Evolutionary conservation across 2,113 vertebrate genomes (phyloP).

Genomic region (Polypterus bichir): DNA sequence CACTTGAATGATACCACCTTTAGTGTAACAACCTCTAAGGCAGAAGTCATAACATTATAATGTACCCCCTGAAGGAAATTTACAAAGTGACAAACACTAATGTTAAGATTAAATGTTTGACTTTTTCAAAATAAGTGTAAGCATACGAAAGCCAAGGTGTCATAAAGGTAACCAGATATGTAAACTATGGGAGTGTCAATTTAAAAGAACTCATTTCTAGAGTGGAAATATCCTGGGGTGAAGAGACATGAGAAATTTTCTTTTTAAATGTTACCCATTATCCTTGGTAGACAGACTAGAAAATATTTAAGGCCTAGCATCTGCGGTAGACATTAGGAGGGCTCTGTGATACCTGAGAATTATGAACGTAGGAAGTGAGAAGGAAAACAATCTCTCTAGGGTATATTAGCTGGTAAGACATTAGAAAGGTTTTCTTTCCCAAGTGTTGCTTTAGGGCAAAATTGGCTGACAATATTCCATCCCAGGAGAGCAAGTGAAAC

Average conservation of each 20-base stretch:
- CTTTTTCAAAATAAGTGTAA: conserved; percentile 3
- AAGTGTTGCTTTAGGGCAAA: conserved; percentile 24
- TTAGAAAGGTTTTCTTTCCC: conserved; percentile 15
- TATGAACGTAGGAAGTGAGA: conserved; percentile 19
- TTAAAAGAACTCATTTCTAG: not conserved
- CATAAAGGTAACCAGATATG: not conserved
- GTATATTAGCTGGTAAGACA: conserved; percentile 12
- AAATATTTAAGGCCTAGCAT: conserved; percentile 18
- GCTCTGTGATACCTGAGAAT: conserved; percentile 17
- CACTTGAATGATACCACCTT: too few species aligned
- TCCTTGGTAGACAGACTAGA: conserved; percentile 14
- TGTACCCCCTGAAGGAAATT: not conserved
- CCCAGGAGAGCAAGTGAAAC: conserved; percentile 24
- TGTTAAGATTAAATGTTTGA: conserved; percentile 1
- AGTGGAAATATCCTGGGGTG: not conserved
- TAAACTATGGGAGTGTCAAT: not conserved
- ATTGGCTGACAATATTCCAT: conserved; percentile 24
- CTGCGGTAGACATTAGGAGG: conserved; percentile 18
- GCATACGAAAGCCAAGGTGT: conserved; percentile 1
- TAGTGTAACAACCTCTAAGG: too few species aligned
- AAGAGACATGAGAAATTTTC: not conserved
- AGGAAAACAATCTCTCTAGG: conserved; percentile 20
- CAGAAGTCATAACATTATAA: not conserved
- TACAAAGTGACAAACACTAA: conserved; percentile 1
- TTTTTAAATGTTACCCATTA: too few species aligned